A percentile compares a stretch with the other conserved stretches of the same genome.
These are phyloP conservation scores for Gymnoscopelus braueri DNA, from an alignment of 2,797 vertebrate species.

Conservation along the genomic window DNA sequence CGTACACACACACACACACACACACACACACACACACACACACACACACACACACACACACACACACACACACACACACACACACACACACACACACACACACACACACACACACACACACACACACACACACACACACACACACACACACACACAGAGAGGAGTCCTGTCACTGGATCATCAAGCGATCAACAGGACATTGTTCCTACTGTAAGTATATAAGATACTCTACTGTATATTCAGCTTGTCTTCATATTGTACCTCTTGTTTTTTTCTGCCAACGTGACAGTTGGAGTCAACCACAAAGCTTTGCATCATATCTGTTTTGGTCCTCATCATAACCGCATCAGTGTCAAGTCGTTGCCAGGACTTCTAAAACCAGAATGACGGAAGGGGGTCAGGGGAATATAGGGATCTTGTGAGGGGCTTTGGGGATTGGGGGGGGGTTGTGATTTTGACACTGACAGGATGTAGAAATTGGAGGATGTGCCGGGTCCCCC, in stretches of 20 bases:
- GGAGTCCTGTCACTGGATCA: too few relatives aligned
- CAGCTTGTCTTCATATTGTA: background rate
- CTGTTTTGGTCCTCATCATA: slow-evolving; percentile 66
- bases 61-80: too few relatives aligned
- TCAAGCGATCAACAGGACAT: too few relatives aligned
- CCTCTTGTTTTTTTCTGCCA: slow-evolving; percentile 2
- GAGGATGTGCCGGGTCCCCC: slow-evolving; percentile 81
- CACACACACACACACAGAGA: too few relatives aligned
- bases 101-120: too few relatives aligned
- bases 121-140: too few relatives aligned
- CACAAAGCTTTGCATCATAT: slow-evolving; percentile 63
- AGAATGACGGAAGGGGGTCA: slow-evolving; percentile 44
- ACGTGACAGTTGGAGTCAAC: slow-evolving; percentile 38
- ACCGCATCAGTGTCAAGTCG: slow-evolving; percentile 77
- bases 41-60: too few relatives aligned
- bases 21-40: too few relatives aligned
- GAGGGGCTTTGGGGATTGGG: slow-evolving; percentile 60
- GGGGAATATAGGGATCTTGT: slow-evolving; percentile 35
- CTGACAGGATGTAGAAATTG: slow-evolving; percentile 90
- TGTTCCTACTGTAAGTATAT: too few relatives aligned
- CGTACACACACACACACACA: too few relatives aligned
- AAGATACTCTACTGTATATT: slow-evolving; percentile 2
- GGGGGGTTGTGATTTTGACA: slow-evolving; percentile 79
- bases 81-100: too few relatives aligned
- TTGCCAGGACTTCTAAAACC: slow-evolving; percentile 83